Evolutionary conservation across 2,113 vertebrate genomes (phyloP), one percentile per base, ranked within the genome.

Genomic region (Maccullochella peelii): DNA sequence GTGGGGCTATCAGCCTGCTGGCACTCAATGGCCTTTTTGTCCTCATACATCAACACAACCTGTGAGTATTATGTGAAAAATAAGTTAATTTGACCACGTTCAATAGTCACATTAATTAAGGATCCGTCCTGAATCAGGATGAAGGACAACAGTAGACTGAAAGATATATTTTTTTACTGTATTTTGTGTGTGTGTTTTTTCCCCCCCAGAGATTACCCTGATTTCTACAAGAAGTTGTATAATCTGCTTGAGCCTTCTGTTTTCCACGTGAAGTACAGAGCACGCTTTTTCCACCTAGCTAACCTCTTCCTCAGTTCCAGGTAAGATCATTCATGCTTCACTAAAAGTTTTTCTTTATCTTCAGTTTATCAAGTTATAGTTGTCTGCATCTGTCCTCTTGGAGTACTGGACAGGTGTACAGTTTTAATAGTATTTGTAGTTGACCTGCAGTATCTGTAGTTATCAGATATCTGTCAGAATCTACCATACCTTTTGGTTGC

Each of bases 201-300:
- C n/a, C n/a, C n/a, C n/a, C n/a, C 30, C 86, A 99, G 98, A 82
- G 97, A 99, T 73, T 99, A 99, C 73, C 98, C 98, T 0, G 97
- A 98, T 75, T 99, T 99, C 86, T 99, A 99, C 89, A 96, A 92
- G 69, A 99, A 99, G 81, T 91, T 99, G 30, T 99, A 99, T 76
- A 96, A 92, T 57, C 97, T 99, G 4, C 91, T 99, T 30, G 97
- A 99, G 14, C 96, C 98, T 0, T 97, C 97, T 0, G 33, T 99
- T 62, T 98, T 98, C 80, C 97, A 99, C 0, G 97, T 97, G 62
- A 99, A 97, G 88, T 99, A 98, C 93, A 95, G 96, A 54, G 97
- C 97, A 0, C 96, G 97, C 6, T 99, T 99, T 77, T 99, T 99
- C 91, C 96, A 98, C 79, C 88, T 99, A 27, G 90, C 93, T 0